Base-by-base conservation (phyloP, 2,888 invertebrate species). In the Drosophila rubida region DNA sequence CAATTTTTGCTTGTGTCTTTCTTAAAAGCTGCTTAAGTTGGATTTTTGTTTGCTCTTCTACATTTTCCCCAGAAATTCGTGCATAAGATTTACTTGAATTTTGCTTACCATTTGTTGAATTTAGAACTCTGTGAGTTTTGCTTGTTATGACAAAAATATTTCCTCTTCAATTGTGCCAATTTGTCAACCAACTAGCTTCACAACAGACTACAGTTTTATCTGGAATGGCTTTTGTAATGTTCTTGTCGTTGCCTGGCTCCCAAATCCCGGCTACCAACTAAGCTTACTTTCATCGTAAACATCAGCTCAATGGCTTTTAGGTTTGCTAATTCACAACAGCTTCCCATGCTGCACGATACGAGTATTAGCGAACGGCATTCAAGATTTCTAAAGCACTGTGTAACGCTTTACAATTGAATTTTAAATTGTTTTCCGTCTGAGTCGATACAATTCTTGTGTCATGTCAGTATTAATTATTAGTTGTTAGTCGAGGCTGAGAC, bases 121-220 rank as follows among this genome's bases (percentile, higher is more conserved):
- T 19, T 25, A 13, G 16, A 9, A 39, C 25, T 51, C 14, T n/a
- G 7, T 5, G 11, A 51, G 13, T 25, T 11, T 16, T 44, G 62
- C 35, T 49, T 35, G 37, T 63, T 63, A 39, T 37, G 7, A 16
- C 9, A 22, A 16, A 19, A n/a, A 48, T n/a, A 16, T 22, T 66
- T 41, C 19, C 35, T 32, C 45, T 51, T 46, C 59, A 54, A 68
- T 42, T 68, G 48, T 37, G 37, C 11, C 53, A 54, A 60, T 54
- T 69, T 39, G 8, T 27, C 14, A 11, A 11, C 0, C 22, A 32
- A 22, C 14, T 9, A 19, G 11, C 37, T 39, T n/a, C 25, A 11
- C 7, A 14, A 27, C 25, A 16, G 5, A 8, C 27, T 27, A 8
- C 19, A n/a, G 1, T 51, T 41, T 23, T 22, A 45, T 16, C 23